Evolutionary conservation across 2,797 vertebrate species (phyloP), one percentile per base, ranked within the genome.

Genomic region (Simalia tracyae): DNA sequence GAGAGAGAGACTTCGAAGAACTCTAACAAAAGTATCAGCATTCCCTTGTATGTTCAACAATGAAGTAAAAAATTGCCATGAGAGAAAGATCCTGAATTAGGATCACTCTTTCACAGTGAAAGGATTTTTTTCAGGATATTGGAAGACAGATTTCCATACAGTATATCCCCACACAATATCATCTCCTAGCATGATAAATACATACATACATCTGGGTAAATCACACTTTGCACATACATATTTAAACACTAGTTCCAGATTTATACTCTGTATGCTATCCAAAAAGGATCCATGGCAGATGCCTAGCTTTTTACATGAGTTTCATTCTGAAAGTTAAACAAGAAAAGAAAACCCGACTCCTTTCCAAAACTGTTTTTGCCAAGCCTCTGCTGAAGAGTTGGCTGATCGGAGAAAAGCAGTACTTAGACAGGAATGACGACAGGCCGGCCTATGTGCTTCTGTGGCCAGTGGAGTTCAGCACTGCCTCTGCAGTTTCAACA

Each of bases 351-450:
- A 36, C 4, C 36, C 26, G 89, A 89, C 60, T 92, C 36, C 31
- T 86, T 92, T 72, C 26, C 68, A 84, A 89, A 72, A 63, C 54
- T 84, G 56, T 89, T 92, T 10, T 28, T 86, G 88, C 36, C 91
- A 89, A 92, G 60, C 63, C 84, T 92, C 84, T 84, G 87, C 31
- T 92, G 87, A 92, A 85, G 76, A 89, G 87, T 4, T 36, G 72
- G 42, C 63, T 92, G 91, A 86, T 56, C 86, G 11, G 54, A 68
- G 61, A 72, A 60, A 28, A 72, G 36, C 81, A 92, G 87, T 14
- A 81, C 89, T 90, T 92, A 8, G 11, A 84, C 81, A 90, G 87
- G 87, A 92, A 92, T 90, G 12, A 84, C n/a, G 17, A 17, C 15
- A 88, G 86, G n/a, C 26, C 76, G 66, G 93, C 91, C 89, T 31